Base-by-base conservation (phyloP, 2,113 vertebrate genomes). In the Sinocyclocheilus rhinocerous region DNA sequence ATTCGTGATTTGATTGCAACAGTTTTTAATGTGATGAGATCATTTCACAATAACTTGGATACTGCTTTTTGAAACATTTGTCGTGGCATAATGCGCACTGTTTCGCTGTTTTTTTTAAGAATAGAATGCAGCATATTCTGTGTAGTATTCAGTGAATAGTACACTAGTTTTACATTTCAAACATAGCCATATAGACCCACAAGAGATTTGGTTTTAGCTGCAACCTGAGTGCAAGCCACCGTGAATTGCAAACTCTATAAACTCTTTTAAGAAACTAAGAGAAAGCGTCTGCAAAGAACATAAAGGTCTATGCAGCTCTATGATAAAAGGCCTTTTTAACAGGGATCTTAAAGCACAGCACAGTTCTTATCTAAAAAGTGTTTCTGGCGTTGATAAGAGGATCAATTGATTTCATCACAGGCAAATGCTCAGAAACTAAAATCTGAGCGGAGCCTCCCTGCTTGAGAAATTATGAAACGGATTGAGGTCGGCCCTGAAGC, bases 381-480 rank as follows among this genome's bases (percentile, higher is more conserved):
- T 88, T 39, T 73, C 65, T 86, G 77, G 29, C 4, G 9, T 79
- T 29, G 52, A 90, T 88, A 78, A 83, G 59, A 75, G 33, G 33
- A 91, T 91, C 86, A 83, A 76, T 86, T 81, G 3, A 4, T 70
- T 86, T 69, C 78, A 86, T 88, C 80, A 90, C 75, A 55, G 55
- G 45, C 70, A 50, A 78, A 78, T 86, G 82, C 83, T 86, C 81
- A 72, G 67, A 67, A 15, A 65, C 36, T 76, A 10, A 29, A 22
- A 76, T 82, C 81, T 63, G 76, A 88, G 70, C 80, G 12, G 42
- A 65, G 0, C 88, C 88, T 87, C 85, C 86, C 79, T 59, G 33
- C 77, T 80, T 20, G 88, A 85, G 89, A 78, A 57, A 76, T 84
- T 59, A 81, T 73, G 65, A 84, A 87, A 45, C 24, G 67, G 81